Evolutionary conservation across 2,888 invertebrate species (phyloP), one percentile per base, ranked within the genome.

Genomic region (Dryomyza anilis): DNA sequence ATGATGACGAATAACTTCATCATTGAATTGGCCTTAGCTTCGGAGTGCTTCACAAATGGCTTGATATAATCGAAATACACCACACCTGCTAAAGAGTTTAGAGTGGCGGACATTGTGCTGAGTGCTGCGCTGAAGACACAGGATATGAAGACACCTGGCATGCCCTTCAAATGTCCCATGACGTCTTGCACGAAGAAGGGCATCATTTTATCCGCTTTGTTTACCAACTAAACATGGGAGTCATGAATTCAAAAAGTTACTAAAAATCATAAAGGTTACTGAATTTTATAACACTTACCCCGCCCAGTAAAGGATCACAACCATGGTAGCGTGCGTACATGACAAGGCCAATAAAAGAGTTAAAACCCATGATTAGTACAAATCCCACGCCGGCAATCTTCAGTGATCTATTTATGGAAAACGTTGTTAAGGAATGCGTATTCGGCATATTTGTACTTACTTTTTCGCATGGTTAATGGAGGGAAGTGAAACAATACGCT

Each of bases 401-500:
- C 29, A 89, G 76, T 1, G 87, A 84, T 74, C 88, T 88, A 21
- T 5, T 46, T 16, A 36, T 14, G 14, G 6, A 1, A 39, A 16
- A 14, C 7, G 2, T 43, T 12, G n/a, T 3, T 43, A 16, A 16
- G 2, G 3, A n/a, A 39, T 5, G 7, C 23, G 2, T 12, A 50
- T 25, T 39, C 14, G 7, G 7, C 25, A 21, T 21, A 50, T 23
- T 27, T 29, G 19, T 12, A 1, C 64, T 60, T 70, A 82, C 89
- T 81, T 81, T 82, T 86, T 86, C 25, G 89, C 89, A 71, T 86
- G 85, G 64, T 78, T 83, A 30, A 87, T 80, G 0, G 86, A 85
- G 1, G 88, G 86, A 64, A 91, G 81, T 1, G 90, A 87, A 27
- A 89, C 85, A 70, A 90, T 89, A 65, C 91, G 84, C 75, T 91